Percentiles rank a stretch among this genome's conserved stretches.
Conservation (phyloP, 2,888 invertebrate species). For the Xiphydria camelus region DNA sequence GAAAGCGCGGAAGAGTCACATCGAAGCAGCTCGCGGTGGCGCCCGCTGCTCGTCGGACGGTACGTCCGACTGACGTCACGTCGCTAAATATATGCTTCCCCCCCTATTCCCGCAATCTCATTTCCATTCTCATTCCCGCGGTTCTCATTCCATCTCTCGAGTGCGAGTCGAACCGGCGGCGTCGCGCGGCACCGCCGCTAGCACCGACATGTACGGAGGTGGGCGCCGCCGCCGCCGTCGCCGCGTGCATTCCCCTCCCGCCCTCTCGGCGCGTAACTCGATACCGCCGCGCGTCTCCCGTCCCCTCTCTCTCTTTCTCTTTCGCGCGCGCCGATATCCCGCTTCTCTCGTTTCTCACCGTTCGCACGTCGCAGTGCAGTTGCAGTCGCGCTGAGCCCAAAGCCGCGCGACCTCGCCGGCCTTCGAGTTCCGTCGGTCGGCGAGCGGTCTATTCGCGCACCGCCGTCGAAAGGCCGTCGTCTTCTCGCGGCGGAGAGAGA, state of each 20-base stretch:
- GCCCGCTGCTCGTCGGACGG: too few relatives aligned
- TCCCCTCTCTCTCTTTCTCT: not conserved
- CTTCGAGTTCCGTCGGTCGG: too few relatives aligned
- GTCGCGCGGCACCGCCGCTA: too few relatives aligned
- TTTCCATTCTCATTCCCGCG: not conserved
- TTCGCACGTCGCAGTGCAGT: not conserved
- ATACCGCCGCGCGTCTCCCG: not conserved
- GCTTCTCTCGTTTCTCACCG: too few relatives aligned
- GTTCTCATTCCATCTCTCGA: not conserved
- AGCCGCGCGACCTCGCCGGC: too few relatives aligned
- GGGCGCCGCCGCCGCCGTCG: not conserved
- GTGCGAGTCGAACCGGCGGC: not conserved
- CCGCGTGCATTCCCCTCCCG: not conserved
- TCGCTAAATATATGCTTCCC: conserved; percentile 10
- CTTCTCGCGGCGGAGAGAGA: too few relatives aligned
- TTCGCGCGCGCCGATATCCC: conserved; percentile 4
- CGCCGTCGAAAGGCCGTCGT: too few relatives aligned
- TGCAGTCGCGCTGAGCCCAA: not conserved
- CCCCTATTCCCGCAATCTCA: not conserved
- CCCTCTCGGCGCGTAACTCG: not conserved
- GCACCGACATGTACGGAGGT: conserved; percentile 2
- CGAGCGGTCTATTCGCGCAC: too few relatives aligned
- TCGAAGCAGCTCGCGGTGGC: too few relatives aligned
- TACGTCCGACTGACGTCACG: conserved; percentile 14
- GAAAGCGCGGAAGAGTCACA: too few relatives aligned